These are phyloP conservation scores for Danio albolineatus DNA, from an alignment of 2,797 vertebrate genomes.

Conservation along the genomic window DNA sequence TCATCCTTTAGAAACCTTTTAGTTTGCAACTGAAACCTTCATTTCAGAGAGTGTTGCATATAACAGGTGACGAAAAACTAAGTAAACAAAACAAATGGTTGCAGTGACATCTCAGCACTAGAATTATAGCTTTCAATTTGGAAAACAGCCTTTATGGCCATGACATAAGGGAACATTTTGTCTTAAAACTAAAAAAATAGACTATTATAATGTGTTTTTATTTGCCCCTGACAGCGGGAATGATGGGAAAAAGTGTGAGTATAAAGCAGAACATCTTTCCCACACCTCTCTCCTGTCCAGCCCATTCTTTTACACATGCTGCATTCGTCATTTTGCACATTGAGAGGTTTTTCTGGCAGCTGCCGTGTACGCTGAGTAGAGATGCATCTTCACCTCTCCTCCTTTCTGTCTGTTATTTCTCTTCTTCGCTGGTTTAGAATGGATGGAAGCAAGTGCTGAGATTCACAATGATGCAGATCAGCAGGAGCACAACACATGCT, in stretches of 20 bases:
- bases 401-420: conserved; percentile 3
- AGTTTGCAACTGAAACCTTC: not conserved
- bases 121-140: not conserved
- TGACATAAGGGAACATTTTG: not conserved
- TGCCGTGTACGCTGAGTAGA: not conserved
- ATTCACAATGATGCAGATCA: conserved; percentile 7
- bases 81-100: not conserved
- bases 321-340: conserved; percentile 4
- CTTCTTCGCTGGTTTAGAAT: conserved; percentile 2
- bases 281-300: conserved; percentile 25
- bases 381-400: conserved; percentile 11
- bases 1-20: not conserved
- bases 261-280: conserved; percentile 14
- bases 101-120: not conserved
- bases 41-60: not conserved
- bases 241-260: conserved; percentile 9
- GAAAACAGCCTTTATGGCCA: not conserved
- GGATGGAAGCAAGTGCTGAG: not conserved
- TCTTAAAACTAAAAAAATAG: conserved; percentile 2
- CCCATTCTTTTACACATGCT: conserved; percentile 11
- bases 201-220: conserved; percentile 4
- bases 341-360: conserved; percentile 23
- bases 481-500: conserved; percentile 7
- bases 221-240: conserved; percentile 6
- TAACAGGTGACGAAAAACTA: not conserved